Percentiles rank a stretch among this genome's conserved stretches.
Conservation (phyloP, 2,888 invertebrate species). For the Euspilapteryx auroguttella region DNA sequence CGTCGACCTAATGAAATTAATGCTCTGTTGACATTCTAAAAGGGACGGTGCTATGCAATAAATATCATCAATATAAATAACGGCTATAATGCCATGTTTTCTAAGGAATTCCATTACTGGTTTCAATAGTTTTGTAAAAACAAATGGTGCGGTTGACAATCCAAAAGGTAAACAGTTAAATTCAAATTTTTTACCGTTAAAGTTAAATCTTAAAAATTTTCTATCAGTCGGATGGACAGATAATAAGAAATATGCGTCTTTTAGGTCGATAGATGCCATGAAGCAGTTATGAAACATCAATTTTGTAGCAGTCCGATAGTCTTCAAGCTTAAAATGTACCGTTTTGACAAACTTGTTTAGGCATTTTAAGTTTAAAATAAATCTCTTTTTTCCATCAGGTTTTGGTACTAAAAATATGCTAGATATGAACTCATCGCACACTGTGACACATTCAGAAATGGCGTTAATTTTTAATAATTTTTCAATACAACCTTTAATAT, state of each 20-base stretch:
- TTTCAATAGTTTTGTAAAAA: not conserved
- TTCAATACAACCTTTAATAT: not conserved
- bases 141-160: not conserved
- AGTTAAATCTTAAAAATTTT: not conserved
- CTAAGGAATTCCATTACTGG: not conserved
- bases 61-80: not conserved
- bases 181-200: not conserved
- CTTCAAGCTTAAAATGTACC: not conserved
- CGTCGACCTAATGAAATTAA: constrained; percentile 3
- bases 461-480: not conserved
- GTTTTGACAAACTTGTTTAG: not conserved
- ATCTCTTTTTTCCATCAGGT: not conserved
- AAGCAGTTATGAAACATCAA: not conserved
- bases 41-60: not conserved
- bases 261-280: not conserved
- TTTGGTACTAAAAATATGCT: not conserved
- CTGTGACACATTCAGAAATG: not conserved
- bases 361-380: not conserved
- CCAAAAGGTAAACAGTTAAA: not conserved
- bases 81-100: not conserved
- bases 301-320: not conserved
- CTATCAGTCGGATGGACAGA: not conserved
- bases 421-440: not conserved
- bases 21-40: not conserved
- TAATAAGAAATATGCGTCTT: not conserved